These are phyloP conservation scores for Montipora capricornis DNA, from an alignment of 64 coral and sea anemone genomes.

Conservation along the genomic window DNA sequence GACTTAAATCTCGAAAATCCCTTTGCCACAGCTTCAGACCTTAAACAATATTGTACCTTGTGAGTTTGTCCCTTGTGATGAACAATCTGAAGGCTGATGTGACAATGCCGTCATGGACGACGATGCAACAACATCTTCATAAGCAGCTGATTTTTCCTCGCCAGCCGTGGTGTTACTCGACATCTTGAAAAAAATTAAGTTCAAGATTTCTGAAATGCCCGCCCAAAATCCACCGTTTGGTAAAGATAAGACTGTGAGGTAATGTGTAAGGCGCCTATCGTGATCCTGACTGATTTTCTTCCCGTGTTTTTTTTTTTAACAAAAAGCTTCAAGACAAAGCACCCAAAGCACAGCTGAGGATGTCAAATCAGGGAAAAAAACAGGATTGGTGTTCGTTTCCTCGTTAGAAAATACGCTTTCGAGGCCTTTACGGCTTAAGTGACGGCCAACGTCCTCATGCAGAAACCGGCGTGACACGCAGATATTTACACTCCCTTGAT, in stretches of 20 bases:
- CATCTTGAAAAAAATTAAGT: neutral
- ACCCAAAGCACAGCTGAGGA: constrained; percentile 44
- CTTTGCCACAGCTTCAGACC: neutral
- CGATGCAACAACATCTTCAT: neutral
- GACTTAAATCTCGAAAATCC: neutral
- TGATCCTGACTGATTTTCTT: neutral
- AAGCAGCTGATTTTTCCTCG: constrained; percentile 32
- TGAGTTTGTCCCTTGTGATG: neutral
- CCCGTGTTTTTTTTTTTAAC: constrained; percentile 19
- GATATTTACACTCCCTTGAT: constrained; percentile 41
- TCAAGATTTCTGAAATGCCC: neutral
- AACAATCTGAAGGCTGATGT: constrained; percentile 20
- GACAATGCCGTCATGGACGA: neutral
- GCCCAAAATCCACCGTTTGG: constrained; percentile 1
- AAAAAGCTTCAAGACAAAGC: constrained; percentile 34
- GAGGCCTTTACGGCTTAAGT: neutral
- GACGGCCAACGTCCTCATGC: constrained; percentile 8
- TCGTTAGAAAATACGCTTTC: constrained; percentile 13
- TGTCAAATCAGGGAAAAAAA: constrained; percentile 32
- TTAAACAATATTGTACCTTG: constrained; percentile 11
- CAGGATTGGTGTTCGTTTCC: neutral
- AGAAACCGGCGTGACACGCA: constrained; percentile 35
- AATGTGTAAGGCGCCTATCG: neutral
- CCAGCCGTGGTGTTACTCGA: constrained; percentile 2
- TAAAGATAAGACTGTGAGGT: neutral